Conservation (phyloP, 1,140 invertebrate species). For the Lordiphosa mommai region DNA sequence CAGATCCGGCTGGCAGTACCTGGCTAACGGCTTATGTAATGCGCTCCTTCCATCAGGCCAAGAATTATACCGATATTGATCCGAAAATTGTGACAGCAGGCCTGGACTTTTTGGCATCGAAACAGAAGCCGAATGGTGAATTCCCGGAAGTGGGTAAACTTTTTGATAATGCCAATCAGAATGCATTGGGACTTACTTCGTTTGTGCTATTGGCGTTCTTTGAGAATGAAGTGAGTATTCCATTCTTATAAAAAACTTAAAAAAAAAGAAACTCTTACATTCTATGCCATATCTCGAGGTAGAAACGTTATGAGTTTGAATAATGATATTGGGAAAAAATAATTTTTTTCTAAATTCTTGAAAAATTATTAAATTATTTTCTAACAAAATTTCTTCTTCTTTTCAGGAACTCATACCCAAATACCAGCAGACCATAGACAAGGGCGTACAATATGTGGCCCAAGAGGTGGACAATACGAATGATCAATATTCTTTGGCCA, state of each 20-base stretch:
- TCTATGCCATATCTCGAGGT: too few species aligned
- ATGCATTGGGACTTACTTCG: constrained; percentile 89
- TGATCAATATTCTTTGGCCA: constrained; percentile 88
- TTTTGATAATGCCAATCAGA: constrained; percentile 60
- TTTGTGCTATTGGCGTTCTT: constrained; percentile 91
- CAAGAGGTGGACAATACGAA: constrained; percentile 85
- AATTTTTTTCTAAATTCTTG: too few species aligned
- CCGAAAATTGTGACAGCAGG: constrained; percentile 85
- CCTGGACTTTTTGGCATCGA: constrained; percentile 88
- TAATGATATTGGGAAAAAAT: too few species aligned
- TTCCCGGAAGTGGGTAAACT: constrained; percentile 90
- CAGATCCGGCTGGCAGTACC: constrained; percentile 89
- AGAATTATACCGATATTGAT: constrained; percentile 89
- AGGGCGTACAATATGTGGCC: constrained; percentile 90
- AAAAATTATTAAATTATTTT: too few species aligned
- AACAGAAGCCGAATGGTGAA: constrained; percentile 85
- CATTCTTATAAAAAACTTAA: too few species aligned
- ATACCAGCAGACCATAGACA: constrained; percentile 85
- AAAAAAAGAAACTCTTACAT: too few species aligned
- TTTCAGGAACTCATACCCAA: constrained; percentile 76
- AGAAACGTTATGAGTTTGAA: too few species aligned
- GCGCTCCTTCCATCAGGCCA: constrained; percentile 91
- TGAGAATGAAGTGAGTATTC: constrained; percentile 83
- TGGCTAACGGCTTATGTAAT: constrained; percentile 97
- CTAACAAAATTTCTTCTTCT: too few species aligned